phyloP scores from a whole-genome alignment of 2,797 vertebrate species.

The Phataginus tetradactyla region DNA sequence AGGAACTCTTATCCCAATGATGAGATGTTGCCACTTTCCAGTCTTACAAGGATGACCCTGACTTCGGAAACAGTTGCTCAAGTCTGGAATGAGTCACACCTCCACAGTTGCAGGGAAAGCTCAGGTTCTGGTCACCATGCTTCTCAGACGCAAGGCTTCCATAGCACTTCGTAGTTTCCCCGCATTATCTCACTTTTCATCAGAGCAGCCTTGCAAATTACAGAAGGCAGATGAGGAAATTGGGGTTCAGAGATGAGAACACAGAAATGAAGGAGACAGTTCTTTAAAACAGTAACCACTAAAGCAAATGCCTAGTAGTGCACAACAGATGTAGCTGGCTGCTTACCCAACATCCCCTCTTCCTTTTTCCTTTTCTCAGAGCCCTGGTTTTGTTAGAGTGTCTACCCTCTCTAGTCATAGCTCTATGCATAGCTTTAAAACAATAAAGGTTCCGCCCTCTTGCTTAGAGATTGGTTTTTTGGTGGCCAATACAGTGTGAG shows the following conservation, averaged over 20 bases:
- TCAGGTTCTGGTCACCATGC: accelerated
- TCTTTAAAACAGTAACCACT: constrained; percentile 43
- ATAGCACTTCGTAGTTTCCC: not conserved
- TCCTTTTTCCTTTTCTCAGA: not conserved
- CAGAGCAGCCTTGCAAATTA: not conserved
- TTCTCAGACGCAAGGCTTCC: not conserved
- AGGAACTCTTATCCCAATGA: not conserved
- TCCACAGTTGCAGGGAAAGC: not conserved
- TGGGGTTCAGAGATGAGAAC: constrained; percentile 36
- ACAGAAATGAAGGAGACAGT: not conserved
- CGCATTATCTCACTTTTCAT: not conserved
- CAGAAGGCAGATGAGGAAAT: constrained; percentile 36
- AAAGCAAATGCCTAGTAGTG: not conserved
- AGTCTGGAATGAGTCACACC: not conserved
- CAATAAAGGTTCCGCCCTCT: not conserved
- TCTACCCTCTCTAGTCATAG: not conserved
- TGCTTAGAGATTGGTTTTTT: not conserved
- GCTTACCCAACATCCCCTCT: not conserved
- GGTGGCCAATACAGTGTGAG: not conserved
- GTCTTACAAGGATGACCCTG: not conserved
- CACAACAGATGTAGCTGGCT: not conserved
- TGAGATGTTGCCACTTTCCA: not conserved
- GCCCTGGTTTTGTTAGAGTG: not conserved
- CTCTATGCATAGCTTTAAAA: not conserved
- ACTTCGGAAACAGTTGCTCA: not conserved